A percentile compares a stretch with the other conserved stretches of the same genome.
These are phyloP conservation scores for Aleiodes leptofemur DNA, from an alignment of 2,888 invertebrate species.

Conservation along the genomic window DNA sequence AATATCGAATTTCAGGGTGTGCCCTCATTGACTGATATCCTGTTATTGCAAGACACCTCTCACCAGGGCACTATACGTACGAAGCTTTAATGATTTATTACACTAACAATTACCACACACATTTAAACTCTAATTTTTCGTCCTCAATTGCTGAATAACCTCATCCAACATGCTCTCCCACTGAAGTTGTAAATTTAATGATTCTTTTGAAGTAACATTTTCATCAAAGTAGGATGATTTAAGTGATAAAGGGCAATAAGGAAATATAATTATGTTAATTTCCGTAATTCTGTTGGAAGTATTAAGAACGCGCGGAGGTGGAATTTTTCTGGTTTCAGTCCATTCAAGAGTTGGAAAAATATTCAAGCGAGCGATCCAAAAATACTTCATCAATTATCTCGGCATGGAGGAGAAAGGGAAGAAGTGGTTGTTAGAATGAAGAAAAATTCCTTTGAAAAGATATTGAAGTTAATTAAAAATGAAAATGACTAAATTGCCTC, in stretches of 20 bases:
- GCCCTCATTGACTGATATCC: constrained; percentile 63
- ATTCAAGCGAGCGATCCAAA: neutral
- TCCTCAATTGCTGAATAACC: constrained; percentile 4
- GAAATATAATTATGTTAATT: constrained; percentile 24
- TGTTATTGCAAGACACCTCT: constrained; percentile 33
- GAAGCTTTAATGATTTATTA: constrained; percentile 26
- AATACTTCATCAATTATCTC: too few relatives aligned
- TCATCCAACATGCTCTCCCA: constrained; percentile 26
- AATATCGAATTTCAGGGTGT: constrained; percentile 67
- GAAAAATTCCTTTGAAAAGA: too few relatives aligned
- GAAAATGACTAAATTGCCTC: too few relatives aligned
- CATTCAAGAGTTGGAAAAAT: neutral
- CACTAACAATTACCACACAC: constrained; percentile 35
- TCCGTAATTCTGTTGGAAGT: neutral
- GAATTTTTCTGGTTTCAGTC: neutral
- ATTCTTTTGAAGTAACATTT: constrained; percentile 7
- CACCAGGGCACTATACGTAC: constrained; percentile 18
- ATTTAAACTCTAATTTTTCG: constrained; percentile 18
- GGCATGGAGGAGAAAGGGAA: too few relatives aligned
- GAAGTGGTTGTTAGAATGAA: too few relatives aligned
- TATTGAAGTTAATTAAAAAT: too few relatives aligned
- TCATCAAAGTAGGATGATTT: constrained; percentile 18
- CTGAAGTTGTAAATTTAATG: constrained; percentile 8
- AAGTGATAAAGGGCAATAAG: constrained; percentile 6
- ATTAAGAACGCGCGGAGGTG: neutral